These are phyloP conservation scores for Corythornis vintsioides DNA, from an alignment of 2,113 vertebrate species.

Conservation along the genomic window DNA sequence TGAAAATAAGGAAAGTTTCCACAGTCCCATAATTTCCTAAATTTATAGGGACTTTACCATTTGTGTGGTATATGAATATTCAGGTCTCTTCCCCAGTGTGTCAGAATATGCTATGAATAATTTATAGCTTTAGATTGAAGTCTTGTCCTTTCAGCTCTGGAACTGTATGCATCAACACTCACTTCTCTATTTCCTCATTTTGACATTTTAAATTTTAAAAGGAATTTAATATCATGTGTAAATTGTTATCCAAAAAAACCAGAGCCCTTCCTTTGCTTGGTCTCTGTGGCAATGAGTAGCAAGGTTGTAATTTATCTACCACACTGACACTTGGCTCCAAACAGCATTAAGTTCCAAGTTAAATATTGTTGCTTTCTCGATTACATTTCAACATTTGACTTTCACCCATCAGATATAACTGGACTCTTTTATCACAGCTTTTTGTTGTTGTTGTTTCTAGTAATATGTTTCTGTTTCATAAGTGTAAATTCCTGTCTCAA, in stretches of 20 bases:
- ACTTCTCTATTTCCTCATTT: constrained; percentile 41
- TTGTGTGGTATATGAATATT: constrained; percentile 71
- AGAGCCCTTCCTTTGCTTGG: neutral
- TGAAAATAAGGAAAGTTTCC: constrained; percentile 54
- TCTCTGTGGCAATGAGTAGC: neutral
- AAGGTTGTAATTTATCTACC: neutral
- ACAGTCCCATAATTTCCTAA: constrained; percentile 20
- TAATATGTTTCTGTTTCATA: neutral
- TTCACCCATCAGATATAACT: neutral
- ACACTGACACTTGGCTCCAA: neutral
- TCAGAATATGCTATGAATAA: constrained; percentile 72
- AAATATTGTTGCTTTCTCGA: neutral
- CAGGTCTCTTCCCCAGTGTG: constrained; percentile 60
- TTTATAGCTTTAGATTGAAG: constrained; percentile 68
- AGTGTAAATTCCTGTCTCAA: neutral
- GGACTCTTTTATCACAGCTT: neutral
- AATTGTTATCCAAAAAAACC: neutral
- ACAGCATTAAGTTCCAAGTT: neutral
- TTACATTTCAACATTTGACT: neutral
- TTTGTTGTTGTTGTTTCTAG: neutral
- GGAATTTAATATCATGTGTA: neutral
- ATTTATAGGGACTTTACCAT: constrained; percentile 59
- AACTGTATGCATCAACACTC: constrained; percentile 60
- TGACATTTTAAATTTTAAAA: constrained; percentile 17
- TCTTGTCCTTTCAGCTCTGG: constrained; percentile 65